Conservation (phyloP, 2,888 invertebrate genomes). For the Laspeyria flexula region DNA sequence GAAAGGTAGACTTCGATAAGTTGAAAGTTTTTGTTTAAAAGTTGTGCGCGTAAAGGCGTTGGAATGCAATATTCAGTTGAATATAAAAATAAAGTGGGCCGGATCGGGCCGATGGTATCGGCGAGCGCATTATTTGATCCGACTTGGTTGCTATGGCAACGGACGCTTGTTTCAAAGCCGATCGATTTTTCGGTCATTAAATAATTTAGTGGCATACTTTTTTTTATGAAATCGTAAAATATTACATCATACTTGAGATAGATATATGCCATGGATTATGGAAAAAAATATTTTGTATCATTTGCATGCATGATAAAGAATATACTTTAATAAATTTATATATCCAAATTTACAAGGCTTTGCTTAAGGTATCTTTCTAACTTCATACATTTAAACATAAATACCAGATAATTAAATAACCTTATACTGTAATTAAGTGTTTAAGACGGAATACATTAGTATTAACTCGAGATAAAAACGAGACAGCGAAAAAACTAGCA, state of each 20-base stretch:
- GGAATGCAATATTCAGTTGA: constrained; percentile 65
- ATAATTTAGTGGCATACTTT: constrained; percentile 35
- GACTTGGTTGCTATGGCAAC: constrained; percentile 70
- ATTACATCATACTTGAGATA: constrained; percentile 14
- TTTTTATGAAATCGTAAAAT: constrained; percentile 32
- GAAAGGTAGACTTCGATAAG: constrained; percentile 28
- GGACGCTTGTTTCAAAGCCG: constrained; percentile 38
- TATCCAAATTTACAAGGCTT: no score
- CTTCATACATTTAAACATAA: background rate
- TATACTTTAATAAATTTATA: no score
- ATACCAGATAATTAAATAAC: background rate
- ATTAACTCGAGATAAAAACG: background rate
- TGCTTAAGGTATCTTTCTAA: no score
- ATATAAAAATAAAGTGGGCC: constrained; percentile 58
- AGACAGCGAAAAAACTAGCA: constrained; percentile 1
- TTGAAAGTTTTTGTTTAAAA: constrained; percentile 50
- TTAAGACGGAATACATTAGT: background rate
- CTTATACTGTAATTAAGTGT: background rate
- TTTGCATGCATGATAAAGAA: no score
- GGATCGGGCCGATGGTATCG: constrained; percentile 59
- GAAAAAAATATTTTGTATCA: background rate
- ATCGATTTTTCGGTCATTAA: constrained; percentile 47
- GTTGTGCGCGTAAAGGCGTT: constrained; percentile 44
- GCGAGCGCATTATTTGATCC: constrained; percentile 67
- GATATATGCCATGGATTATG: background rate